phyloP scores from a whole-genome alignment of 2,888 invertebrate genomes.

The Phalera bucephala region DNA sequence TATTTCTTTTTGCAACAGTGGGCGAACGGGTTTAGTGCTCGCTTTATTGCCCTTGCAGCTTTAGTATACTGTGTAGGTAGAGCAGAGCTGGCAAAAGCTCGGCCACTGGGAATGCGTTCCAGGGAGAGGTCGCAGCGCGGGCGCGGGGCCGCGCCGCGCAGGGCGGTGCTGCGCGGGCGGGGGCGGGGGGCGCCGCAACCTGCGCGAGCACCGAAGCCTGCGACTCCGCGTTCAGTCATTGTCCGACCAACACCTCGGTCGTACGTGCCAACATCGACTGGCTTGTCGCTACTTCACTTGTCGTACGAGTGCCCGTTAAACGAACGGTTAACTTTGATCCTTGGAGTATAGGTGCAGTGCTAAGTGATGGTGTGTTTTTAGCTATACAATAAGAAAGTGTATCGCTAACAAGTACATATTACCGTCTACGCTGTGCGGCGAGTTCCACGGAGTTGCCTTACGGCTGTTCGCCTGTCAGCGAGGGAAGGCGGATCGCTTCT shows the following conservation, averaged over 20 bases:
- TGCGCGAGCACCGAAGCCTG: conserved; percentile 68
- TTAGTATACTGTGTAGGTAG: conserved; percentile 54
- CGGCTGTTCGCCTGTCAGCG: conserved; percentile 77
- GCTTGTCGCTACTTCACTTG: conserved; percentile 69
- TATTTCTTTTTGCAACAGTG: conserved; percentile 42
- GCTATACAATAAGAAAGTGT: conserved; percentile 76
- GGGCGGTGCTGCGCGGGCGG: conserved; percentile 27
- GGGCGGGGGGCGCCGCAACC: conserved; percentile 42
- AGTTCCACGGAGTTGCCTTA: conserved; percentile 69
- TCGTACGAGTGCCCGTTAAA: conserved; percentile 70
- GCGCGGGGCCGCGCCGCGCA: conserved; percentile 20
- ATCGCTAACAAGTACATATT: conserved; percentile 71
- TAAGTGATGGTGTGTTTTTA: conserved; percentile 79
- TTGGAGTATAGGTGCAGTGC: conserved; percentile 75
- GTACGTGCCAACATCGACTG: conserved; percentile 58
- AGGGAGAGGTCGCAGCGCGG: conserved; percentile 48
- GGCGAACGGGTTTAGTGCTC: conserved; percentile 56
- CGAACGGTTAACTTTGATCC: conserved; percentile 66
- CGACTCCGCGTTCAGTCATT: conserved; percentile 70
- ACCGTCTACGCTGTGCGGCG: conserved; percentile 63
- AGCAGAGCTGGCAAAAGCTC: conserved; percentile 67
- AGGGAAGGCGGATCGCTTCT: conserved; percentile 73
- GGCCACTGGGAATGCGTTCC: conserved; percentile 54
- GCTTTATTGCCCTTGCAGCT: conserved; percentile 61
- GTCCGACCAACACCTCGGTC: conserved; percentile 75